phyloP scores from a whole-genome alignment of 2,113 vertebrate genomes.

The Orycteropus afer region DNA sequence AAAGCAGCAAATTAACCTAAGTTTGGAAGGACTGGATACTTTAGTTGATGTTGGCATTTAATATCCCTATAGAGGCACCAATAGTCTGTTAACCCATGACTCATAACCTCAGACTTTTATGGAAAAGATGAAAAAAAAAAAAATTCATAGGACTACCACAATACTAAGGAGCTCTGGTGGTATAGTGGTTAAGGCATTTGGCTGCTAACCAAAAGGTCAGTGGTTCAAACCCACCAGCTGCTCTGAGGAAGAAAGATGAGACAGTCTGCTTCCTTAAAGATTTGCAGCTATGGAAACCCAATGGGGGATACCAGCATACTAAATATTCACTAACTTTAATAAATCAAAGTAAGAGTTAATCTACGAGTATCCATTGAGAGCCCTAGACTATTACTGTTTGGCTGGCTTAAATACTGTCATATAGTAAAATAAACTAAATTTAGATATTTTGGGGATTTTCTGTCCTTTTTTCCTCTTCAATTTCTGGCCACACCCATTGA shows the following conservation, averaged over 20 bases:
- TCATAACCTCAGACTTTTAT: not conserved
- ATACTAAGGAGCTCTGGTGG: no score
- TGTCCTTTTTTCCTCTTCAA: slow-evolving; percentile 69
- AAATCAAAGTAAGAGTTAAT: slow-evolving; percentile 49
- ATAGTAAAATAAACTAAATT: slow-evolving; percentile 66
- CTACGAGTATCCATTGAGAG: slow-evolving; percentile 53
- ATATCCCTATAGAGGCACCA: not conserved
- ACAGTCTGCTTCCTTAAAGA: no score
- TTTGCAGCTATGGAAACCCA: no score
- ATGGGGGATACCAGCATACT: no score
- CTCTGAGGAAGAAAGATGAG: no score
- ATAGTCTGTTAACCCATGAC: not conserved
- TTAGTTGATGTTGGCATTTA: not conserved
- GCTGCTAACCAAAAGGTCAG: no score
- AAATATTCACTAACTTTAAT: not conserved
- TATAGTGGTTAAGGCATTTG: no score
- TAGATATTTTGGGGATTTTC: slow-evolving; percentile 47
- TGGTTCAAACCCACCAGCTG: no score
- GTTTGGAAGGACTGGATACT: not conserved
- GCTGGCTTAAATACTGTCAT: slow-evolving; percentile 69
- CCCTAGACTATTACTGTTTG: slow-evolving; percentile 71
- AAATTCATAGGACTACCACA: not conserved
- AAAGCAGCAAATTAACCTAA: not conserved
- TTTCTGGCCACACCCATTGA: slow-evolving; percentile 37
- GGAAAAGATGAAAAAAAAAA: not conserved